phyloP scores from a whole-genome alignment of 2,797 vertebrate genomes.

The Glyptemys insculpta region DNA sequence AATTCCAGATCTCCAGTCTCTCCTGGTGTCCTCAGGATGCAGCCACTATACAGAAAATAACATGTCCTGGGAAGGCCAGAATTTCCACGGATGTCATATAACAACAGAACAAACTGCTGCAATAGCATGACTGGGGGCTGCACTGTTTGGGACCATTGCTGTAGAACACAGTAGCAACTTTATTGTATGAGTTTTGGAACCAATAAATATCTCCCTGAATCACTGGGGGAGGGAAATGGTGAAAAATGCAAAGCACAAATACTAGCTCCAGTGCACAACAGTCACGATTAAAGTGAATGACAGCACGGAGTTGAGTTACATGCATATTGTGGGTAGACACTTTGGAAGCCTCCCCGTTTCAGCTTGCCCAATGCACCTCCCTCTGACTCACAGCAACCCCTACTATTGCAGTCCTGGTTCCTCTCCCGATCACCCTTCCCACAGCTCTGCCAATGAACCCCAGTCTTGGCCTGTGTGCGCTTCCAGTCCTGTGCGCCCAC shows the following conservation, averaged over 20 bases:
- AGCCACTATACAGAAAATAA: not conserved
- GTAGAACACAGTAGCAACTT: not conserved
- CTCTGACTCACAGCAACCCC: not conserved
- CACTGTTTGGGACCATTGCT: not conserved
- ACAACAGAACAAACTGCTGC: not conserved
- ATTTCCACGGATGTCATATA: not conserved
- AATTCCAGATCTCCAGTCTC: not conserved
- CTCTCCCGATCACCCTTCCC: not conserved
- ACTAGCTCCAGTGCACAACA: not conserved
- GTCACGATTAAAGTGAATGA: not conserved
- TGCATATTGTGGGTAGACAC: too few relatives aligned
- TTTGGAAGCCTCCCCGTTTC: not conserved
- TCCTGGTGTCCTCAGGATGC: accelerated
- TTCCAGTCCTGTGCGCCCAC: not conserved
- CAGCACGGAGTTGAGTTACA: not conserved
- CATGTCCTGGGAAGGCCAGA: not conserved
- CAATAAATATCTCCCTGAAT: not conserved
- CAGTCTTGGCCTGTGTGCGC: not conserved
- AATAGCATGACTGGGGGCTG: not conserved
- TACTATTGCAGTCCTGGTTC: not conserved
- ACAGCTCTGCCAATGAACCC: not conserved
- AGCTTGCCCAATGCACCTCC: not conserved
- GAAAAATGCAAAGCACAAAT: not conserved
- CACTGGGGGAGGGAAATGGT: not conserved
- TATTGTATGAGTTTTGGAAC: not conserved